Percentiles rank a stretch among this genome's conserved stretches.
phyloP scores from a whole-genome alignment of 2,797 vertebrate species.

The Huso huso region DNA sequence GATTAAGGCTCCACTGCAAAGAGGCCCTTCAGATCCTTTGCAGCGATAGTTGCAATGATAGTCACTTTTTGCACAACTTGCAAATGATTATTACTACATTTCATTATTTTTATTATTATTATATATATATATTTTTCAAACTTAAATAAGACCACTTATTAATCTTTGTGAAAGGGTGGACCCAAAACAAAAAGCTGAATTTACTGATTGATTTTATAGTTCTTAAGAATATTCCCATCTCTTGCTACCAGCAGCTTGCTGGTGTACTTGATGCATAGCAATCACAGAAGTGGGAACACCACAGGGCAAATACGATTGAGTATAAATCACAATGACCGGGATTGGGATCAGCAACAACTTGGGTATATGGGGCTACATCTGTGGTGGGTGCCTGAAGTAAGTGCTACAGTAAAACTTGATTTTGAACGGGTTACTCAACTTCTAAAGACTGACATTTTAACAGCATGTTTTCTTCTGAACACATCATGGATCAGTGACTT shows the following conservation, averaged over 20 bases:
- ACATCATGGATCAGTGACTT: too few species aligned
- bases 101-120: slow-evolving; percentile 38
- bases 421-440: too few species aligned
- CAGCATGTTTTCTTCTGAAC: too few species aligned
- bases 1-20: slow-evolving; percentile 68
- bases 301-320: slow-evolving; percentile 34
- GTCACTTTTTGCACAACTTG: slow-evolving; percentile 64
- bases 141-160: slow-evolving; percentile 68
- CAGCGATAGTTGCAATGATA: slow-evolving; percentile 63
- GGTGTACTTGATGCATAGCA: slow-evolving; percentile 68
- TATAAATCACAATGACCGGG: slow-evolving; percentile 32
- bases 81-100: slow-evolving; percentile 54
- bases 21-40: slow-evolving; percentile 29
- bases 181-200: slow-evolving; percentile 47
- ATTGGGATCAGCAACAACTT: background rate
- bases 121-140: slow-evolving; percentile 40
- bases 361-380: too few species aligned
- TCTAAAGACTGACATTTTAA: too few species aligned
- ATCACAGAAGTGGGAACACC: slow-evolving; percentile 46
- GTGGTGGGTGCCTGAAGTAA: too few species aligned
- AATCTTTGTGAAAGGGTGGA: slow-evolving; percentile 53
- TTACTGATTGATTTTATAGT: slow-evolving; percentile 29
- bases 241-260: slow-evolving; percentile 35
- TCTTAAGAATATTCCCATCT: slow-evolving; percentile 13
- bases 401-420: too few species aligned